Evolutionary conservation across 2,797 vertebrate genomes (phyloP).

Genomic region (Caiman crocodilus): DNA sequence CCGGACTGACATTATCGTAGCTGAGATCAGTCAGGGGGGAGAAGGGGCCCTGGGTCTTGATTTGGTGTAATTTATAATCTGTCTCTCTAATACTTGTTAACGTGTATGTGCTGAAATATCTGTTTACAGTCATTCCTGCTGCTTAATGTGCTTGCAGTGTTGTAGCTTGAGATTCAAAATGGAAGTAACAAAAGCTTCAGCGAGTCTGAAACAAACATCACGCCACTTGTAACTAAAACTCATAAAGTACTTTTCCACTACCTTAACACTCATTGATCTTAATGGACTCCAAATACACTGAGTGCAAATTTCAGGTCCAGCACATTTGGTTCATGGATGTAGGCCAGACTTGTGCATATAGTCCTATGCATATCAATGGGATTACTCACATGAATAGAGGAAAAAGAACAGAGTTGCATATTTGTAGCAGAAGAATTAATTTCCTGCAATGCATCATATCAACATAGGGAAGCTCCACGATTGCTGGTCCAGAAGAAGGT

Average conservation of each 20-base stretch:
- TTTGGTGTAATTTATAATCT: background rate
- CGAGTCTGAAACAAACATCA: background rate
- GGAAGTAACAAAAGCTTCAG: background rate
- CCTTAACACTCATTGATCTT: background rate
- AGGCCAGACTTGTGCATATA: background rate
- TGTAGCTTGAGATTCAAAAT: background rate
- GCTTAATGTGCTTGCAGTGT: fast-evolving
- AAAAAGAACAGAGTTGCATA: too few relatives aligned
- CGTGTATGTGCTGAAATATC: background rate
- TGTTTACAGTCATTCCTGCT: constrained; percentile 11
- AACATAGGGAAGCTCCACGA: constrained; percentile 44
- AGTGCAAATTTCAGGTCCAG: background rate
- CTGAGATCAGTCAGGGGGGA: background rate
- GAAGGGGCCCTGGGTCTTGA: background rate
- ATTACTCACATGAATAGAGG: fast-evolving
- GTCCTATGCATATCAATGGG: too few relatives aligned
- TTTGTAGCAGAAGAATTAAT: background rate
- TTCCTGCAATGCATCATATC: background rate
- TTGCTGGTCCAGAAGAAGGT: constrained; percentile 60
- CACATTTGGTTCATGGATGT: background rate
- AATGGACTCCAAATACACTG: background rate
- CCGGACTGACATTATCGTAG: fast-evolving
- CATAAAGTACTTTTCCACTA: background rate
- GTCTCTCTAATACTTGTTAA: constrained; percentile 17
- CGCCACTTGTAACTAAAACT: background rate